Base-by-base conservation (phyloP, 2,888 invertebrate species). In the Hyppa rectilinea region DNA sequence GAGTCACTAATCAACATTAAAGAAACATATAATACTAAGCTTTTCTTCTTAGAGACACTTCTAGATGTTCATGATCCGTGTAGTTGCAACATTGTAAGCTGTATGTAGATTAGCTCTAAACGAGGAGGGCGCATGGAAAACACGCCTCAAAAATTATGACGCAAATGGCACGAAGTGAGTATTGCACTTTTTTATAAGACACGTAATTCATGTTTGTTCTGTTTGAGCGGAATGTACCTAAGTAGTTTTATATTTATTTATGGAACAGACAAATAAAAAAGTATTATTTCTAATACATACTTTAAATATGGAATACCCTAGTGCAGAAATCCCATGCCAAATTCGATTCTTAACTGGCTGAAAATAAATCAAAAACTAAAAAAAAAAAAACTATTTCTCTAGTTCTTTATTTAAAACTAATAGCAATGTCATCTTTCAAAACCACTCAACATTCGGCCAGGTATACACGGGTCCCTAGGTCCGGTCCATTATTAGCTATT, bases 401-500 rank as follows among this genome's bases (percentile, higher is more conserved):
- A 12, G 12, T 26, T 43, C 2, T 26, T 31, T 62, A 1, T 20
- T 17, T n/a, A 1, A 47, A 38, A 50, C 4, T 14, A 49, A 31
- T 45, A 20, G 0, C 17, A 29, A 43, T 29, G 5, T 4, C 12
- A 29, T 23, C 29, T 6, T n/a, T 50, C 14, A 61, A 62, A 78
- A 58, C 34, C 29, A 67, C 26, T 59, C 43, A 56, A 31, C 53
- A 58, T 50, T 61, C 5, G 38, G 20, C 38, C 17, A 67, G 53
- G 63, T 79, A 59, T 59, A 60, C 60, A 53, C 40, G 23, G n/a
- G n/a, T 67, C 60, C 66, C 61, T 43, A 55, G 61, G 83, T 83
- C 72, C 85, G 53, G 52, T 65, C 12, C 53, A 69, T 70, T 78
- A 78, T 85, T 84, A 81, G 67, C 64, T 75, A 84, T 84, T 82